phyloP scores from a whole-genome alignment of 1,140 invertebrate species.

The Scaptomyza graminum region DNA sequence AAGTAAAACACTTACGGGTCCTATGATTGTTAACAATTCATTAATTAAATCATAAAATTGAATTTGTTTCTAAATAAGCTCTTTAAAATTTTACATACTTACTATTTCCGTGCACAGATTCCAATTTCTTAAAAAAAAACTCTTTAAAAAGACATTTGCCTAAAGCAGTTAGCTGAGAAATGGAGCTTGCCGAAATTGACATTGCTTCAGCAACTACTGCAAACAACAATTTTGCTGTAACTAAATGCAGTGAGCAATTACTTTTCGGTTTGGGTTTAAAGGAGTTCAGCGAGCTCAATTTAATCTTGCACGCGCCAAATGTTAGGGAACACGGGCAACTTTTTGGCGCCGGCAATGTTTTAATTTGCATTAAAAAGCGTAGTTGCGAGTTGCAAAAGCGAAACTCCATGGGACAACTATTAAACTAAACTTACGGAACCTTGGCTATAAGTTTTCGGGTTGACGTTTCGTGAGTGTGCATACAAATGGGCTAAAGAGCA shows the following conservation, averaged over 20 bases:
- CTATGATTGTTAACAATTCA: too few species aligned
- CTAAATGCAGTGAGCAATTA: conserved; percentile 9
- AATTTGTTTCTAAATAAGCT: too few species aligned
- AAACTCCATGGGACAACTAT: conserved; percentile 62
- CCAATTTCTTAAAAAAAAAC: too few species aligned
- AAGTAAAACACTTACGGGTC: too few species aligned
- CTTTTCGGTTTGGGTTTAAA: not conserved
- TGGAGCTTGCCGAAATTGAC: conserved; percentile 11
- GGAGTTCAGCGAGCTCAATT: conserved; percentile 45
- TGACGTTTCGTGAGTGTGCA: conserved; percentile 59
- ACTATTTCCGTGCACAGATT: too few species aligned
- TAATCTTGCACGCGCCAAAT: conserved; percentile 63
- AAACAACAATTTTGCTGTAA: conserved; percentile 13
- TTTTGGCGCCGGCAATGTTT: conserved; percentile 67
- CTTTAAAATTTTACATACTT: too few species aligned
- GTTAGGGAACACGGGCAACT: conserved; percentile 57
- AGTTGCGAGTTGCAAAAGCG: conserved; percentile 36
- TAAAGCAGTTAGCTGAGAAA: not conserved
- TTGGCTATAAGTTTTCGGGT: conserved; percentile 62
- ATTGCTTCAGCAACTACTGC: not conserved
- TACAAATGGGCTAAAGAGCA: conserved; percentile 58
- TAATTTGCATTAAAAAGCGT: conserved; percentile 78
- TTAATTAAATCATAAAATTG: too few species aligned
- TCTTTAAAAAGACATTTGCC: too few species aligned
- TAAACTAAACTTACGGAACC: conserved; percentile 75